Base-by-base conservation (phyloP, 2,113 vertebrate species). In the Sapajus apella region DNA sequence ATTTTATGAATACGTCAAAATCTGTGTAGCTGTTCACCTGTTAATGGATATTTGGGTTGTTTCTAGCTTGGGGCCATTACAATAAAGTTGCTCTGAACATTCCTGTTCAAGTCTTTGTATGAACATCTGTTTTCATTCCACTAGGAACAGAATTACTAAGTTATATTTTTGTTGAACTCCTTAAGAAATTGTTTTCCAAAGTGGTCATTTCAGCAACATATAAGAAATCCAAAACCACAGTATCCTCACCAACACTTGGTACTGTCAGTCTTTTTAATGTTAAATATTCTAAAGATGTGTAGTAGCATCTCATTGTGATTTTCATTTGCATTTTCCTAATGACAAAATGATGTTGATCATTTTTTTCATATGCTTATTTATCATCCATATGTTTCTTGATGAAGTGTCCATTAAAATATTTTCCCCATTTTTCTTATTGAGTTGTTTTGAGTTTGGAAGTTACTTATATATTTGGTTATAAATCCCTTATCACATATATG, bases 401-500 rank as follows among this genome's bases (percentile, higher is more conserved):
- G 40, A 94, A 87, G 23, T 45, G 3, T 20, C 25, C 17, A 5
- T 61, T 52, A 61, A 77, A 43, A 70, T 70, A 14, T 64, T 87
- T 70, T 52, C 18, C 40, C 68, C 21, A 64, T 70, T 79, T 92
- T 87, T 94, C 37, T 76, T 91, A 87, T 20, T 85, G 86, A 90
- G 32, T 73, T 82, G 35, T 77, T 93, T 85, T 87, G 16, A 86
- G 2, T 64, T 68, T 75, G 50, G 79, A 43, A 86, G 50, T 84
- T 94, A 95, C 47, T 84, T 90, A 84, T 58, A 18, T 81, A 75
- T 75, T 94, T 84, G 43, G 35, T 66, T 37, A 79, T 6, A 80
- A 92, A 45, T 76, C 17, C 47, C 52, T 82, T 82, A 76, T 35
- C 75, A 96, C 61, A 35, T 68, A 81, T 3, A 5, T 56, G 23